Conservation (phyloP, 1,140 invertebrate genomes). For the Zaprionus africanus region DNA sequence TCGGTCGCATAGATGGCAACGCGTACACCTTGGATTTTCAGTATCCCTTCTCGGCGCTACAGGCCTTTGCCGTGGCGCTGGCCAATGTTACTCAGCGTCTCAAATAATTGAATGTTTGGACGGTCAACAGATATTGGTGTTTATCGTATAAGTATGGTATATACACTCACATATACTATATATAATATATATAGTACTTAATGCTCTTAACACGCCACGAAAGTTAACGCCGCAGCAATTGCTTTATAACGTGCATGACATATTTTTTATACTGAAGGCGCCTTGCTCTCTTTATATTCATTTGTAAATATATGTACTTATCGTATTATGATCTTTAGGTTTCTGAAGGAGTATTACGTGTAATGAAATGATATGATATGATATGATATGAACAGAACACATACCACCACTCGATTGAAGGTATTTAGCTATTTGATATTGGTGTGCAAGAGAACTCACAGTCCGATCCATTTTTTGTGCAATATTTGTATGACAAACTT, state of each 20-base stretch:
- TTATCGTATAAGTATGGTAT: slow-evolving; percentile 33
- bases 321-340: slow-evolving; percentile 69
- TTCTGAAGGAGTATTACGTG: slow-evolving; percentile 48
- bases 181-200: slow-evolving; percentile 25
- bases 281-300: slow-evolving; percentile 46
- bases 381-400: slow-evolving; percentile 62
- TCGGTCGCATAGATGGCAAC: slow-evolving; percentile 98
- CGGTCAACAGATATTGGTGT: slow-evolving; percentile 37
- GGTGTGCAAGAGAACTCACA: slow-evolving; percentile 60
- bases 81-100: slow-evolving; percentile 99
- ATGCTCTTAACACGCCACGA: slow-evolving; percentile 54
- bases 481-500: slow-evolving; percentile 83
- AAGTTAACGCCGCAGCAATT: slow-evolving; percentile 45
- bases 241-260: slow-evolving; percentile 36
- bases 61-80: slow-evolving; percentile 98
- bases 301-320: slow-evolving; percentile 76
- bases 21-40: slow-evolving; percentile 99
- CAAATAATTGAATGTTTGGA: slow-evolving; percentile 88
- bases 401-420: slow-evolving; percentile 77
- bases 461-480: slow-evolving; percentile 82
- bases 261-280: slow-evolving; percentile 49
- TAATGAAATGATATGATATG: slow-evolving; percentile 31
- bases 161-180: slow-evolving; percentile 15
- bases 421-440: slow-evolving; percentile 57
- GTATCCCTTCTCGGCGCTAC: slow-evolving; percentile 98